Evolutionary conservation across 2,888 invertebrate genomes (phyloP).

Genomic region (Adelphocoris suturalis): DNA sequence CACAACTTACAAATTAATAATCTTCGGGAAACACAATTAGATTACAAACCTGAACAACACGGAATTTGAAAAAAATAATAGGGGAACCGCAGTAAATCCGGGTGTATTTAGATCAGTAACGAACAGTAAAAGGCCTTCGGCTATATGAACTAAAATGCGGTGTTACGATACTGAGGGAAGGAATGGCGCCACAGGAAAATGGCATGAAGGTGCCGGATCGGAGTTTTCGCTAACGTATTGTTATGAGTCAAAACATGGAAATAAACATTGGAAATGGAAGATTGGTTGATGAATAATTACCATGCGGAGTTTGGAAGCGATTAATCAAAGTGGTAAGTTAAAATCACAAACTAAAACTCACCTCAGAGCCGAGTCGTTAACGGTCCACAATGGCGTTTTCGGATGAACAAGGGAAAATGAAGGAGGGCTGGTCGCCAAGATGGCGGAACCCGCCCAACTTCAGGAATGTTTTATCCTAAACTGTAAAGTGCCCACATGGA

Average conservation of each 20-base stretch:
- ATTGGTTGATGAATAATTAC: background rate
- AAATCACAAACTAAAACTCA: conserved; percentile 78
- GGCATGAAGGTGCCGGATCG: conserved; percentile 79
- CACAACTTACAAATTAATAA: background rate
- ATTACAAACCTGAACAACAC: too few species aligned
- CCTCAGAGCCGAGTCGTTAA: conserved; percentile 86
- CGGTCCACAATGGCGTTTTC: conserved; percentile 91
- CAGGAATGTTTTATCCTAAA: background rate
- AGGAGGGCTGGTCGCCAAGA: conserved; percentile 13
- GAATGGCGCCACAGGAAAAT: conserved; percentile 85
- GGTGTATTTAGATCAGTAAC: background rate
- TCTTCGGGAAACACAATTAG: too few species aligned
- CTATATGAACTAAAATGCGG: conserved; percentile 1
- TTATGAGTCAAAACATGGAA: background rate
- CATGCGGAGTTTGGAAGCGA: conserved; percentile 11
- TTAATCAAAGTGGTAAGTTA: conserved; percentile 82
- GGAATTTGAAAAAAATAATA: too few species aligned
- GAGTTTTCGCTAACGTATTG: background rate
- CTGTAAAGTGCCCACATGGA: background rate
- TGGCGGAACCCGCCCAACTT: conserved; percentile 47
- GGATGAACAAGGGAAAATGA: conserved; percentile 70
- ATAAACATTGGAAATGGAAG: background rate
- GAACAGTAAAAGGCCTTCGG: background rate
- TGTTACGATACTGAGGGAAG: conserved; percentile 73
- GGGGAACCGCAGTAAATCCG: too few species aligned